phyloP scores from a whole-genome alignment of 1,140 invertebrate genomes.

The Pachypsylla venusta region DNA sequence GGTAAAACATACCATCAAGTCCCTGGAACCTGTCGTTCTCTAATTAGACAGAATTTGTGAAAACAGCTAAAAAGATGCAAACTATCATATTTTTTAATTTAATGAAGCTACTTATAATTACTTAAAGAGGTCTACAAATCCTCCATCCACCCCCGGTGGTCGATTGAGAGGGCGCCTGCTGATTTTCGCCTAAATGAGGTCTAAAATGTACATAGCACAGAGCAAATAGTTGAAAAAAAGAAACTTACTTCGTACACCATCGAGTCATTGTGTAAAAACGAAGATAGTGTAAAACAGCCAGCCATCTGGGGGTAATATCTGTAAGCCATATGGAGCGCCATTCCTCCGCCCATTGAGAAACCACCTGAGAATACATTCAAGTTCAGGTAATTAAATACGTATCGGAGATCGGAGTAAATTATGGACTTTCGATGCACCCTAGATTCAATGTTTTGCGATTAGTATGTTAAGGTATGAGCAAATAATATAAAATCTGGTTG shows the following conservation, averaged over 20 bases:
- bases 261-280: conserved; percentile 52
- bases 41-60: background rate
- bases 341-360: conserved; percentile 59
- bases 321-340: conserved; percentile 49
- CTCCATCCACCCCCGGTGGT: too few relatives aligned
- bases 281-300: conserved; percentile 51
- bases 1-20: conserved; percentile 1
- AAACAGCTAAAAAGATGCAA: background rate
- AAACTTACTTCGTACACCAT: conserved; percentile 29
- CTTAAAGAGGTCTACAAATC: too few relatives aligned
- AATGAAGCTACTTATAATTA: too few relatives aligned
- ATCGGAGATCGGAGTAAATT: background rate
- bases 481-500: too few relatives aligned
- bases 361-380: conserved; percentile 43
- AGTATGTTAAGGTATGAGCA: background rate
- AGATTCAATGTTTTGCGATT: background rate
- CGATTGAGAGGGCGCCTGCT: too few relatives aligned
- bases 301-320: conserved; percentile 42
- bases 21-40: background rate
- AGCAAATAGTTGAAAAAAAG: too few relatives aligned
- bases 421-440: too few relatives aligned
- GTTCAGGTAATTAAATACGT: too few relatives aligned
- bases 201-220: too few relatives aligned
- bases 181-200: too few relatives aligned
- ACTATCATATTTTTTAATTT: background rate